Evolutionary conservation across 2,888 invertebrate genomes (phyloP), one percentile per base, ranked within the genome.

Genomic region (Lysandra coridon): DNA sequence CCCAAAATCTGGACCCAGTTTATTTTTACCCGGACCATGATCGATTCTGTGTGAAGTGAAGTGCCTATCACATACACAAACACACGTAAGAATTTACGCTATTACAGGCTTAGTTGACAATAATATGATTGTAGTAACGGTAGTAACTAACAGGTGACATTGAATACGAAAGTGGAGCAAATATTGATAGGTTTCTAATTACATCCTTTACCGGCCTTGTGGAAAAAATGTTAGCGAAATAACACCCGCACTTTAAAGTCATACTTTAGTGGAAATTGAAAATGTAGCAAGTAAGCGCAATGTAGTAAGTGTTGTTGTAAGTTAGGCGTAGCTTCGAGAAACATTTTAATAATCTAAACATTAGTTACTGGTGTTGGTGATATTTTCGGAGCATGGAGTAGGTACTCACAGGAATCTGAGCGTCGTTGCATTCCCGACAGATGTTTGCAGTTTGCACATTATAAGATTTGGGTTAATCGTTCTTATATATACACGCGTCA

Each of bases 41-140:
- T 81, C 83, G 84, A 85, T 86, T 81, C 80, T 86, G 87, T 86
- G 89, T 82, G 89, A 91, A 92, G 91, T 86, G 88, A 89, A 87
- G 83, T 82, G 82, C 84, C 84, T 87, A 82, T 82, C 78, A 84
- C 85, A 85, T 84, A 86, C 37, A 73, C 84, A 85, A 82, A 53
- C 49, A 76, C 76, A 76, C 53, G 76, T 76, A 76, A 76, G 76
- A 76, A 53, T 76, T 49, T 44, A 76, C 53, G 33, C 76, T 30
- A 33, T 37, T 33, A 69, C 33, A 33, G 33, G 14, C 17, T 69
- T 33, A 69, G 64, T 69, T 69, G 3, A 6, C 64, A 4, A 69
- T 30, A 64, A 14, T 23, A 14, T 6, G 7, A 62, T 30, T 30
- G 10, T 44, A 23, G 23, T 23, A 23, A 23, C 23, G 1, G 1